These are phyloP conservation scores for Chymomyza procnemis DNA, from an alignment of 2,888 invertebrate species.

Conservation along the genomic window DNA sequence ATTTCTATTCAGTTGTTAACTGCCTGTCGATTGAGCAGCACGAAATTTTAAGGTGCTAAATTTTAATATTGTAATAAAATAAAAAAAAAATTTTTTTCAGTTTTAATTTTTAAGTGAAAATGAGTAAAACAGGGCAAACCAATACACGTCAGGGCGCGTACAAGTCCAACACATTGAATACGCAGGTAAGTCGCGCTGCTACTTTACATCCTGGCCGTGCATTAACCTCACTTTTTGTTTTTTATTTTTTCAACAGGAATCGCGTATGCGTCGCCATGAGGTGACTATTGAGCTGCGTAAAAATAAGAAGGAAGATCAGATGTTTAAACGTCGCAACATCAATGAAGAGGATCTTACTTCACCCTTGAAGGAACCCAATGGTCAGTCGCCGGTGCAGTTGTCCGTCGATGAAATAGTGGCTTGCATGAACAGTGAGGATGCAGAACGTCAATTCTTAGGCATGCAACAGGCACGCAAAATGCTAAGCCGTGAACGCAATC, in stretches of 20 bases:
- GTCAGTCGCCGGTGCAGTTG: conserved; percentile 79
- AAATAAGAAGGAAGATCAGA: conserved; percentile 94
- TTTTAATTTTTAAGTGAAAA: conserved; percentile 22
- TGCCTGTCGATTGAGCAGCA: not conserved
- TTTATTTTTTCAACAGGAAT: conserved; percentile 76
- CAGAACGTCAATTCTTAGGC: conserved; percentile 83
- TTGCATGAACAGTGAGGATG: conserved; percentile 85
- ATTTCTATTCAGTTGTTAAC: conserved; percentile 26
- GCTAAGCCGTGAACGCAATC: conserved; percentile 92
- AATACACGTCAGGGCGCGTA: conserved; percentile 84
- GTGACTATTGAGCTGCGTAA: conserved; percentile 94
- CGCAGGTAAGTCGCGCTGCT: conserved; percentile 81
- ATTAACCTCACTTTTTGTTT: conserved; percentile 47
- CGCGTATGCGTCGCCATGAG: conserved; percentile 92
- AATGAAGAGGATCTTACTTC: conserved; percentile 80
- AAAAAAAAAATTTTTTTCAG: conserved; percentile 12
- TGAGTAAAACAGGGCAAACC: conserved; percentile 66
- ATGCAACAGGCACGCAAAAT: conserved; percentile 92
- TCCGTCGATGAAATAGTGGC: conserved; percentile 86
- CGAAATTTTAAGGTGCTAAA: not conserved
- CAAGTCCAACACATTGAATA: conserved; percentile 88
- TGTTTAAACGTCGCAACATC: conserved; percentile 93
- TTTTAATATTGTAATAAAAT: conserved; percentile 3
- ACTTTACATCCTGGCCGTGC: not conserved
- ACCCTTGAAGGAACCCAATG: conserved; percentile 80